Evolutionary conservation across 2,888 invertebrate species (phyloP), one percentile per base, ranked within the genome.

Genomic region (Colletes collaris): DNA sequence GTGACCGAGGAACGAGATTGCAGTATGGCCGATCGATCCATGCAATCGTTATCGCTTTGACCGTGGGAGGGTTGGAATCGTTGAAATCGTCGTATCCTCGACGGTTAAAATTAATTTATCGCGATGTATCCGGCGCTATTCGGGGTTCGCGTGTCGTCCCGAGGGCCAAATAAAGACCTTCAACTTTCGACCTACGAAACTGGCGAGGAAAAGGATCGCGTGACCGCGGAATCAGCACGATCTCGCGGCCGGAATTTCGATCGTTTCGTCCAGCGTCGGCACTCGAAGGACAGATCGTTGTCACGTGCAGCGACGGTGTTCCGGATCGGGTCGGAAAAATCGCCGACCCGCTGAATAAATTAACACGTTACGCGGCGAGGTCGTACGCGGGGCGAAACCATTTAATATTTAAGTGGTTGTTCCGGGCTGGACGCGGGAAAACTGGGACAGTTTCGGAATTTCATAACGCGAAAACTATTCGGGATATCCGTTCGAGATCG

Each of bases 131-230:
- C 16, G 19, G 11, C 13, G 35, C 4, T 35, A 27, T 3, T 52
- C 4, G 13, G 40, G 2, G 16, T 46, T 71, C 13, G 66, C 70
- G 74, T 64, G 80, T 49, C 55, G 55, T 56, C 40, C 58, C 56
- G 64, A 52, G 58, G 60, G 58, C 59, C 46, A 74, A 63, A 59
- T 80, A 46, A 69, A 80, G 84, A 88, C 87, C 87, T 87, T 87
- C 88, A 82, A 88, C 87, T 87, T 86, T 87, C 84, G 87, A 86
- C 88, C 89, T 85, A 85, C 85, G 83, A 13, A 70, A 64, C 27
- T 49, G 53, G 49, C 46, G 80, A 77, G 88, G 81, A 82, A 86
- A 79, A 81, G 74, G 76, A 84, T 89, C 86, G 88, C 88, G 88
- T 85, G 88, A 60, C 64, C 55, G 58, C 60, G 72, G 72, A 77